Conservation (phyloP, 2,797 vertebrate species). For the Hippopotamyrus pictus region DNA sequence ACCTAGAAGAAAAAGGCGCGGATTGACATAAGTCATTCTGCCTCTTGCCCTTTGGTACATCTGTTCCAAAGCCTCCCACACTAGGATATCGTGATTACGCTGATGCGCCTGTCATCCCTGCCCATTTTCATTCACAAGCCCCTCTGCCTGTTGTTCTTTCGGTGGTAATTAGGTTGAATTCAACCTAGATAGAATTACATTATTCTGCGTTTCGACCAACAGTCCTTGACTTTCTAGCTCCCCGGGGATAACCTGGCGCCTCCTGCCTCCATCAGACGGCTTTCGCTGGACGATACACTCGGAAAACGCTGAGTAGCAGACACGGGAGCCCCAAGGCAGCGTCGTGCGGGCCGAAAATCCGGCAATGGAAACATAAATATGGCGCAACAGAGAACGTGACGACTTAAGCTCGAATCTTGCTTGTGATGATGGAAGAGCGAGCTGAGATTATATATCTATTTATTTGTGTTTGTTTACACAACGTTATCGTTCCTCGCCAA, state of each 20-base stretch:
- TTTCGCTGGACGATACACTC: slow-evolving; percentile 62
- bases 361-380: slow-evolving; percentile 5
- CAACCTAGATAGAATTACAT: slow-evolving; percentile 74
- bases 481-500: not conserved
- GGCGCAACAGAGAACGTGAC: not conserved
- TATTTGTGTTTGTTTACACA: not conserved
- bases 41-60: slow-evolving; percentile 13
- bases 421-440: not conserved
- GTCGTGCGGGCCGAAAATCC: slow-evolving; percentile 6
- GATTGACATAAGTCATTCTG: slow-evolving; percentile 25
- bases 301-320: slow-evolving; percentile 48
- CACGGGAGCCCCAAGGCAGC: slow-evolving; percentile 43
- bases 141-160: slow-evolving; percentile 63
- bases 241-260: slow-evolving; percentile 83
- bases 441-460: not conserved
- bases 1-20: not conserved
- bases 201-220: slow-evolving; percentile 76
- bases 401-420: not conserved
- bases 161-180: slow-evolving; percentile 67
- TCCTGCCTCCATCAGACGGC: slow-evolving; percentile 77
- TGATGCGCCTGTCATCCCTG: slow-evolving; percentile 44
- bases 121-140: slow-evolving; percentile 40
- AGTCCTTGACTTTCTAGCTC: slow-evolving; percentile 74
- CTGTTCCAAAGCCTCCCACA: slow-evolving; percentile 22
- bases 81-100: slow-evolving; percentile 27